Evolutionary conservation across 1,140 invertebrate genomes (phyloP).

Genomic region (Bemisia tabaci): DNA sequence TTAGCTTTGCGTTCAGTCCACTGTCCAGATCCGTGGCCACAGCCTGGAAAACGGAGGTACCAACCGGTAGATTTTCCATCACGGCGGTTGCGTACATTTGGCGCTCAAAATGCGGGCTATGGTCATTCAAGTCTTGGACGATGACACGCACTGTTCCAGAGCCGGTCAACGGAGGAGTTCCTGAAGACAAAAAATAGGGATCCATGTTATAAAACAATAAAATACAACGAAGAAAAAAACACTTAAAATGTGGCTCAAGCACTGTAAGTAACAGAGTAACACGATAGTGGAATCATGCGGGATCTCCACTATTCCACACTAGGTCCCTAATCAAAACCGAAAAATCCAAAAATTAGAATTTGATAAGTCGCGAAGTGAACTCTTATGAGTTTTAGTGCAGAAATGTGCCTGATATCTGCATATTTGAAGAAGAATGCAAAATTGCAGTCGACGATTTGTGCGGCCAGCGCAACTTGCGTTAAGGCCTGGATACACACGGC

Average conservation of each 20-base stretch:
- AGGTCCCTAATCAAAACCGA: no score
- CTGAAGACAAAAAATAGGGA: slow-evolving; percentile 37
- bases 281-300: neutral
- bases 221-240: neutral
- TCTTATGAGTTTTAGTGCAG: no score
- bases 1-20: slow-evolving; percentile 70
- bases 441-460: no score
- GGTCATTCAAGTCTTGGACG: slow-evolving; percentile 89
- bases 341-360: no score
- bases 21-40: slow-evolving; percentile 63
- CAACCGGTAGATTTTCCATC: slow-evolving; percentile 57
- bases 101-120: slow-evolving; percentile 68
- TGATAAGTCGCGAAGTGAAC: no score
- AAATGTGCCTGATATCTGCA: no score
- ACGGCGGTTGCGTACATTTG: slow-evolving; percentile 61
- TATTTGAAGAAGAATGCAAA: no score
- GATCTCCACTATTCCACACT: no score
- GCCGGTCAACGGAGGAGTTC: slow-evolving; percentile 74
- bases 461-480: no score
- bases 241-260: neutral
- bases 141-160: slow-evolving; percentile 73
- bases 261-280: neutral
- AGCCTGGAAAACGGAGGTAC: slow-evolving; percentile 55
- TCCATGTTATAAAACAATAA: slow-evolving; percentile 8
- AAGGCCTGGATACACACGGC: no score